Evolutionary conservation across 1,140 invertebrate genomes (phyloP), one percentile per base, ranked within the genome.

Genomic region (Muscidifurax raptorellus): DNA sequence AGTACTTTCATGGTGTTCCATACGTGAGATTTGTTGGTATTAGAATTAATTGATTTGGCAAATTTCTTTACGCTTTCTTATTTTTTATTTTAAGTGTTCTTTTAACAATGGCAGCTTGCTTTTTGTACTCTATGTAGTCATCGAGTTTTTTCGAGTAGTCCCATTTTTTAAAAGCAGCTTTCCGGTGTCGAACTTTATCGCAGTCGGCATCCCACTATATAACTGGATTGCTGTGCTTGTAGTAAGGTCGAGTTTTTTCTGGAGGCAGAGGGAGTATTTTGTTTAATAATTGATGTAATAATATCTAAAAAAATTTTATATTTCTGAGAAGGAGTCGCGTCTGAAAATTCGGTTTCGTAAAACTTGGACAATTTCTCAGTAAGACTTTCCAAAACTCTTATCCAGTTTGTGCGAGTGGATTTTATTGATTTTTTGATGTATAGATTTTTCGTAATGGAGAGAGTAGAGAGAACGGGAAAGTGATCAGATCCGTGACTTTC

Each of bases 161-260:
- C 84, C 85, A 87, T 82, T 86, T 86, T 74, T 86, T 87, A 22
- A 52, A 85, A n/a, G 44, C 66, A 1, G 83, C 81, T 69, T n/a
- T 82, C 40, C 64, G 15, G 44, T 30, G 44, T 47, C 76, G 76
- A 40, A 75, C 18, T 81, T 59, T 82, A 15, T 84, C 44, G 27
- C 84, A 87, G 7, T 87, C 84, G 0, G 27, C 25, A 25, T 86
- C 80, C 80, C 86, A 86, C 86, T 80, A 86, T n/a, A 32, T 66
- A 1, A 83, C 85, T 1, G 85, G 81, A 76, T 86, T 83, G 2
- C 2, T 78, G 12, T 30, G 25, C 22, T 78, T 78, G 18, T 12
- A 7, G 1, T 13, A 12, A 78, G 76, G 2, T 78, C 36, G 27
- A 22, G 22, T 2, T 75, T 40, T 40, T 40, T 47, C 6, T 75